Conservation (phyloP, 2,113 vertebrate species). For the Natator depressus region DNA sequence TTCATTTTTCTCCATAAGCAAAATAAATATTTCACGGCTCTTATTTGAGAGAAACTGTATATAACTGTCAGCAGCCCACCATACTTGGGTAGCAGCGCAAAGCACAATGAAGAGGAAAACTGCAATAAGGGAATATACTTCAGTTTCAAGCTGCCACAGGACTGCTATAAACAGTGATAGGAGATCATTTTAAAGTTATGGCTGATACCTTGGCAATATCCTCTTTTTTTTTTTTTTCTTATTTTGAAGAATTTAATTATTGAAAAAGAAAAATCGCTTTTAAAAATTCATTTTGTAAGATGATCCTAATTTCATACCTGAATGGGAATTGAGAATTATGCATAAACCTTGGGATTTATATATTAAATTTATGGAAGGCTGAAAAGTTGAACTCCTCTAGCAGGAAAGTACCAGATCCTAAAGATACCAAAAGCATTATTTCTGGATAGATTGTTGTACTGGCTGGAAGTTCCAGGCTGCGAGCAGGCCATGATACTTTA, state of each 20-base stretch:
- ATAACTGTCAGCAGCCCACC: not conserved
- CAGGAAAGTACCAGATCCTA: accelerated
- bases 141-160: slow-evolving; percentile 5
- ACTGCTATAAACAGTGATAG: not conserved
- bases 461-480: not conserved
- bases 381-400: not conserved
- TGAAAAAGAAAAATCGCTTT: not conserved
- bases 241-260: not conserved
- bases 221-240: not conserved
- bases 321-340: not conserved
- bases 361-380: not conserved
- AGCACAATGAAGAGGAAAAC: not conserved
- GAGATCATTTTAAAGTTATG: not conserved
- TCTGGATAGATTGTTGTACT: not conserved
- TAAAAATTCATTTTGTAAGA: not conserved
- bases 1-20: not conserved
- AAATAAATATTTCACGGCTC: not conserved
- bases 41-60: not conserved
- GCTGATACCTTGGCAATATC: not conserved
- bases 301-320: not conserved
- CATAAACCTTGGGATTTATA: not conserved
- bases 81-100: not conserved
- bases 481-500: not conserved
- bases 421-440: not conserved
- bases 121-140: not conserved